Percentiles rank a stretch among this genome's conserved stretches.
These are phyloP conservation scores for Aplidium turbinatum DNA, from an alignment of 23 tunicate species.

Conservation along the genomic window DNA sequence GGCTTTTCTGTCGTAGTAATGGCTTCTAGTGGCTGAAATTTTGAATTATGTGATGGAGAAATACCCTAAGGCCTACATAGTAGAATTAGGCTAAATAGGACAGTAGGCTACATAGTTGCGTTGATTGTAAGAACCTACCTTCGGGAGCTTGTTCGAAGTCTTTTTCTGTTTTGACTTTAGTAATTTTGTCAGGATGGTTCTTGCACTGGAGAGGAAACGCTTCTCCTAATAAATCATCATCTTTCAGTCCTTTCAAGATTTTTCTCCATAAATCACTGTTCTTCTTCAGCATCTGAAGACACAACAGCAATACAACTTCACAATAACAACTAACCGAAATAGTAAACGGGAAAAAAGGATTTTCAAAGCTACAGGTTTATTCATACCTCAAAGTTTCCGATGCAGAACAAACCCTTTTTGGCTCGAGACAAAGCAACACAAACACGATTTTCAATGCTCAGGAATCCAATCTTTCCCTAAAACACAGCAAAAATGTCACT, in stretches of 20 bases:
- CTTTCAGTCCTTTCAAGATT: slow-evolving; percentile 50
- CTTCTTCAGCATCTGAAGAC: slow-evolving; percentile 36
- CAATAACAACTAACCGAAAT: too few species aligned
- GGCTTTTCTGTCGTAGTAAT: too few species aligned
- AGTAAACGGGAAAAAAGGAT: too few species aligned
- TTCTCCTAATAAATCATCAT: slow-evolving; percentile 35
- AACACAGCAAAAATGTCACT: too few species aligned
- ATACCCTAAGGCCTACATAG: too few species aligned
- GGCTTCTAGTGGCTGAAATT: too few species aligned
- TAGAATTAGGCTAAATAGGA: too few species aligned
- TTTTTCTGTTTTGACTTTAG: slow-evolving; percentile 28
- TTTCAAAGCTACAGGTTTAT: too few species aligned
- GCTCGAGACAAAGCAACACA: slow-evolving; percentile 96
- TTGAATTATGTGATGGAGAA: too few species aligned
- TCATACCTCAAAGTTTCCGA: slow-evolving; percentile 73
- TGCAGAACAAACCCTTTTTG: slow-evolving; percentile 72
- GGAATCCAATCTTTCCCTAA: slow-evolving; percentile 80
- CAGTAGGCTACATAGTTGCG: too few species aligned
- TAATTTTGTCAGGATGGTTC: slow-evolving; percentile 60
- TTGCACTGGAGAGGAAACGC: slow-evolving; percentile 57
- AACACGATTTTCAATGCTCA: slow-evolving; percentile 66
- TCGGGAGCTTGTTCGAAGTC: slow-evolving; percentile 76
- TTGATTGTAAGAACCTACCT: too few species aligned
- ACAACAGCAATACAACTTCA: too few species aligned
- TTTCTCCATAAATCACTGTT: slow-evolving; percentile 72